Evolutionary conservation across 2,113 vertebrate species (phyloP).

Genomic region (Amphiprion ocellaris): DNA sequence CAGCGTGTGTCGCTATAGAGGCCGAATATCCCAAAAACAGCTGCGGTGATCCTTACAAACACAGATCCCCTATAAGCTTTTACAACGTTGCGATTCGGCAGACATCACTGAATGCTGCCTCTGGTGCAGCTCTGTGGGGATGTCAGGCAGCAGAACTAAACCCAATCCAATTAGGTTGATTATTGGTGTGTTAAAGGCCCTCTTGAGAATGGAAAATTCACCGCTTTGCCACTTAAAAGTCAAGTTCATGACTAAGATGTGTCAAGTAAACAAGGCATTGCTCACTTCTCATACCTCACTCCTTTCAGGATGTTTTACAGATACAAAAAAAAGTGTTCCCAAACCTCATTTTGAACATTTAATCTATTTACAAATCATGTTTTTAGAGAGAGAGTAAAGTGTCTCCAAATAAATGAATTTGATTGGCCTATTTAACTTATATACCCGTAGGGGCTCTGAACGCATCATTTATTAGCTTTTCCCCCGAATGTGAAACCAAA

Average conservation of each 20-base stretch:
- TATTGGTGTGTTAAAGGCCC: constrained; percentile 56
- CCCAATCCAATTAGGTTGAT: constrained; percentile 68
- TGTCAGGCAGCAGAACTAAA: constrained; percentile 23
- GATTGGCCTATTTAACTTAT: not conserved
- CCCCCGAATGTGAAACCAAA: not conserved
- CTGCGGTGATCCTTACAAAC: too few relatives aligned
- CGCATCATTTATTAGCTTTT: not conserved
- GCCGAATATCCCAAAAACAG: not conserved
- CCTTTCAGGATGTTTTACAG: not conserved
- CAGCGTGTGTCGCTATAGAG: not conserved
- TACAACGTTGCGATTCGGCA: not conserved
- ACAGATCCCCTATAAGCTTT: not conserved
- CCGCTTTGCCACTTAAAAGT: constrained; percentile 21
- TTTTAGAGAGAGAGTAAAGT: not conserved
- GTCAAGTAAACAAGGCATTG: not conserved
- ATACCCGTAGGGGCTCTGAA: not conserved
- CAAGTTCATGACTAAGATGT: constrained; percentile 16
- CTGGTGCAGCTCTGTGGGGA: not conserved
- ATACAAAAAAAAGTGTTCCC: not conserved
- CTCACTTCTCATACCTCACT: not conserved
- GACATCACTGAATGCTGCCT: not conserved
- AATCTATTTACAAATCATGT: too few relatives aligned
- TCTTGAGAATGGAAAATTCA: constrained; percentile 30
- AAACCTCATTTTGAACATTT: not conserved
- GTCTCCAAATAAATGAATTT: not conserved